Base-by-base conservation (phyloP, 2,888 invertebrate species). In the Argyra leucocephala region DNA sequence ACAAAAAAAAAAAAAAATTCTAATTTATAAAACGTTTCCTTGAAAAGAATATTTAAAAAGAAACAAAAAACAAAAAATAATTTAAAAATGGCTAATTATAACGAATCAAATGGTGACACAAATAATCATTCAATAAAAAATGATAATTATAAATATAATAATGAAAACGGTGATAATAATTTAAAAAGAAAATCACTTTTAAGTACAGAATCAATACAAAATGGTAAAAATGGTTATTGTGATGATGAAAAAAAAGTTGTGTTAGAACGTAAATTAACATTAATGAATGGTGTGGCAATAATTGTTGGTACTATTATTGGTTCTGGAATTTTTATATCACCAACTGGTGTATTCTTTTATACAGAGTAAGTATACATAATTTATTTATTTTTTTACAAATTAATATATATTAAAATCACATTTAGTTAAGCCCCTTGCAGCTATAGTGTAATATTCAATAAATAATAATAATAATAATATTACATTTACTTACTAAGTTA, bases 271-370 rank as follows among this genome's bases (percentile, higher is more conserved):
- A 90, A 90, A 82, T 88, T 94, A 73, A 92, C 92, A 36, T 82
- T 94, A 61, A 82, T 88, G 72, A 91, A 92, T 81, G 94, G 93
- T 71, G 90, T 94, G 26, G 89, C 90, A 31, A 86, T 94, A 67
- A 93, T 94, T 73, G 90, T 94, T 60, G 93, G 93, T 57, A 89
- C 89, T 36, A 93, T 93, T 73, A 90, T 94, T 70, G 96, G 96
- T 84, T 86, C 93, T 67, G 96, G 96, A 64, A 95, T 96, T 72
- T 96, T 96, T 78, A 89, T 96, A 71, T 89, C 93, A 31, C 95
- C 94, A n/a, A 89, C 91, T 69, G 89, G 89, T 71, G 89, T 89
- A 69, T 88, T 85, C 74, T 72, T 77, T 65, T 82, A 84, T 71
- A 88, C 88, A 59, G 82, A 83, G 83, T 86, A 77, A 85, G 85